Base-by-base conservation (phyloP, 2,888 invertebrate species). In the Ormia ochracea region DNA sequence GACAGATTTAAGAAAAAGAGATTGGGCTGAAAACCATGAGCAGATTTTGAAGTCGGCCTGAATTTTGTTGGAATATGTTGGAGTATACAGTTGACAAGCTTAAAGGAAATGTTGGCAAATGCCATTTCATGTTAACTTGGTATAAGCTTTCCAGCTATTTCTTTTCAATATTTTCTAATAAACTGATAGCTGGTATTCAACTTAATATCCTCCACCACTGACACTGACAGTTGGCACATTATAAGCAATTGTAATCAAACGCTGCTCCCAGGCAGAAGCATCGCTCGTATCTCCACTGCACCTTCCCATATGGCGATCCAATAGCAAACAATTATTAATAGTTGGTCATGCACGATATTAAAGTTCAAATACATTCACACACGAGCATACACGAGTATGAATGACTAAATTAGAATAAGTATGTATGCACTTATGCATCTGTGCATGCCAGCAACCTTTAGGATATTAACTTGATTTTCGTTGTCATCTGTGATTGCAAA, bases 401-500 rank as follows among this genome's bases (percentile, higher is more conserved):
- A 41, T 26, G 33, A 14, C 21, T 33, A 28, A 23, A 19, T 28
- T 41, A 41, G 33, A 21, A 48, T 36, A 4, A 23, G 31, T 28
- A 50, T n/a, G n/a, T n/a, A n/a, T n/a, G n/a, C n/a, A n/a, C n/a
- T n/a, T n/a, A n/a, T n/a, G 41, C 28, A 3, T 12, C 12, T 4
- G 10, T 21, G 41, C 17, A 17, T 12, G 33, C 12, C 12, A 41
- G 19, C 21, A 9, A 6, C 52, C 63, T 54, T 72, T 28, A 50
- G 50, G 12, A 59, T 68, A 45, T 17, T 6, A 59, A 43, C 61
- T 66, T 66, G 21, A 66, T 77, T 69, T 23, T 61, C 43, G n/a
- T 41, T 84, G 84, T 69, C 84, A 85, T 84, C 83, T 75, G 70
- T 79, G 74, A 81, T 82, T 81, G 81, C 81, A 81, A 54, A 72